Evolutionary conservation across 2,113 vertebrate genomes (phyloP), one percentile per base, ranked within the genome.

Genomic region (Arvicanthis niloticus): DNA sequence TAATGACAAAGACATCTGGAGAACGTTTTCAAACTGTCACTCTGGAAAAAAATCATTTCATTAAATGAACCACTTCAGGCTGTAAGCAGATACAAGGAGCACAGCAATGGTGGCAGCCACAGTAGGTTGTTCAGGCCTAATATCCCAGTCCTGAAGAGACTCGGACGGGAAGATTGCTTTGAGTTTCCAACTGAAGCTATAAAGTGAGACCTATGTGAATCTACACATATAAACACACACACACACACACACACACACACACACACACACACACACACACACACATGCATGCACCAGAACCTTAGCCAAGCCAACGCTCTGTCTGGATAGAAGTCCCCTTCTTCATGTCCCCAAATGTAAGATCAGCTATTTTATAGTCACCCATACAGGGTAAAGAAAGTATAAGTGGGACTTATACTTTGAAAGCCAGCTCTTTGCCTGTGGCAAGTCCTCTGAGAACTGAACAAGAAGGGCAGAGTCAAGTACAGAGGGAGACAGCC

Each of bases 11-110:
- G 65, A 58, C 56, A 37, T 8, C 45, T 88, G 5, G 34, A 91
- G 75, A 56, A 62, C 6, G 40, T 86, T 96, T 94, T 95, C 58
- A 81, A 90, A 91, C 26, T 60, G 81, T 85, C 82, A 34, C 68
- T 94, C 91, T 92, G 17, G 19, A 96, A 91, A 88, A 94, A 88
- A 78, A 24, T 4, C 34, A 53, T 67, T 90, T 62, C 65, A 5
- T 75, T 89, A 37, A 92, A 75, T 60, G 48, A 94, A 87, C 29
- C n/a, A 37, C n/a, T 51, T 58, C 19, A 48, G 53, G 80, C 4
- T 40, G 67, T 58, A 94, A 84, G 56, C 8, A 81, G 37, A 91
- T 56, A 45, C 15, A 80, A n/a, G 34, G 40, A 56, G 58, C 73
- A 53, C 19, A 68, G 24, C 58, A 60, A 2, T 7, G 37, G 42